Percentiles rank a stretch among this genome's conserved stretches.
phyloP scores from a whole-genome alignment of 2,888 invertebrate genomes.

The Leptothorax acervorum region DNA sequence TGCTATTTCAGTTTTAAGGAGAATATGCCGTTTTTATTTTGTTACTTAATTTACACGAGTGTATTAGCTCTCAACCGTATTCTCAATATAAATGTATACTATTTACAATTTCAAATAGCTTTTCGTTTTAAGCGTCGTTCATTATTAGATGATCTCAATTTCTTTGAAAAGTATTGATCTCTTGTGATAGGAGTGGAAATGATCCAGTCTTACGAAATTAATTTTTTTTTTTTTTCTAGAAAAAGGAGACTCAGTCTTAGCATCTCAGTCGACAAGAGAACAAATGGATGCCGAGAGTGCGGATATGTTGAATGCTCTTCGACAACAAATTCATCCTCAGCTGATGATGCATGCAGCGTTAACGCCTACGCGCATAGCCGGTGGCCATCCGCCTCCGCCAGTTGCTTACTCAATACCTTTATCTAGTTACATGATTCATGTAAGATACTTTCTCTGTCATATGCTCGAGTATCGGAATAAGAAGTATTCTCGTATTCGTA shows the following conservation, averaged over 20 bases:
- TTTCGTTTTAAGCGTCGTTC: not conserved
- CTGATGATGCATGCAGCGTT: slow-evolving; percentile 88
- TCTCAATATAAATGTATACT: not conserved
- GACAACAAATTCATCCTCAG: slow-evolving; percentile 91
- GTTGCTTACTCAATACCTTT: slow-evolving; percentile 80
- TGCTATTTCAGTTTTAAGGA: not conserved
- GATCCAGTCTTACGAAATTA: not conserved
- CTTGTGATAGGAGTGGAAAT: not conserved
- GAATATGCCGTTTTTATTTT: not conserved
- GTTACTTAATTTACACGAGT: not conserved
- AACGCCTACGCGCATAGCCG: slow-evolving; percentile 86
- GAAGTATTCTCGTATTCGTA: not conserved
- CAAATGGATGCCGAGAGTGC: slow-evolving; percentile 87
- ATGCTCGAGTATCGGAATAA: not conserved
- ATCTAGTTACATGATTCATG: slow-evolving; percentile 83
- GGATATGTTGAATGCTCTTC: slow-evolving; percentile 90
- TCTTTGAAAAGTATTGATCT: not conserved
- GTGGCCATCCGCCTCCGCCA: slow-evolving; percentile 78
- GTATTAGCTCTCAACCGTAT: not conserved
- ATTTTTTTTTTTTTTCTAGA: slow-evolving; percentile 67
- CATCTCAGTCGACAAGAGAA: slow-evolving; percentile 74
- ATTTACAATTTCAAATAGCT: slow-evolving; percentile 6
- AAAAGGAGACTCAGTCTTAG: slow-evolving; percentile 77
- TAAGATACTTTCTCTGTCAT: slow-evolving; percentile 73
- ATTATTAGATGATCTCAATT: not conserved